Conservation (phyloP, 2,888 invertebrate genomes). For the Drosophila histrio region DNA sequence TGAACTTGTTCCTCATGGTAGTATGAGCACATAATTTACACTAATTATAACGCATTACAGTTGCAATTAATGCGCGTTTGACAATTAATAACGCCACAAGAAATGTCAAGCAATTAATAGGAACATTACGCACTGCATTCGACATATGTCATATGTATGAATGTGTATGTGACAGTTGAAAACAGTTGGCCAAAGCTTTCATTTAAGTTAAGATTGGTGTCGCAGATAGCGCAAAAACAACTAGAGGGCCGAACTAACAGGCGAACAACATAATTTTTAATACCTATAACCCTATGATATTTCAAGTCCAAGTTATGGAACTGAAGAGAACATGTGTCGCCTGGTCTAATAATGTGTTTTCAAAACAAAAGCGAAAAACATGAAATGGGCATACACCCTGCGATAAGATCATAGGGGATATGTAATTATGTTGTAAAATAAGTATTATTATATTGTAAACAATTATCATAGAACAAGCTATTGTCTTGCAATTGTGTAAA, state of each 20-base stretch:
- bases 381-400: conserved; percentile 31
- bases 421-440: conserved; percentile 8
- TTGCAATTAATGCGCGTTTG: conserved; percentile 67
- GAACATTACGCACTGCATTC: conserved; percentile 33
- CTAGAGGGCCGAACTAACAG: conserved; percentile 21
- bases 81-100: conserved; percentile 66
- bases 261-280: conserved; percentile 5
- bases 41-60: conserved; percentile 73
- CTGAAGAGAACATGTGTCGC: neutral
- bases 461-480: conserved; percentile 8
- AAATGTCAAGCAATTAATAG: conserved; percentile 57
- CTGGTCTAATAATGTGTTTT: conserved; percentile 3
- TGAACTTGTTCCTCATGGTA: conserved; percentile 22
- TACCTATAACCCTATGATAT: neutral
- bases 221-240: conserved; percentile 35
- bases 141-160: neutral
- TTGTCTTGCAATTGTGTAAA: neutral
- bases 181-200: conserved; percentile 34
- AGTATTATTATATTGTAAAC: conserved; percentile 1
- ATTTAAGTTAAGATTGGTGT: conserved; percentile 29
- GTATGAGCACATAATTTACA: conserved; percentile 57
- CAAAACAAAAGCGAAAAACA: conserved; percentile 20
- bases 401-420: conserved; percentile 4
- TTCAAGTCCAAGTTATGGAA: too few species aligned
- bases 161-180: conserved; percentile 29